These are phyloP conservation scores for Nerophis ophidion DNA, from an alignment of 2,113 vertebrate species.

Conservation along the genomic window DNA sequence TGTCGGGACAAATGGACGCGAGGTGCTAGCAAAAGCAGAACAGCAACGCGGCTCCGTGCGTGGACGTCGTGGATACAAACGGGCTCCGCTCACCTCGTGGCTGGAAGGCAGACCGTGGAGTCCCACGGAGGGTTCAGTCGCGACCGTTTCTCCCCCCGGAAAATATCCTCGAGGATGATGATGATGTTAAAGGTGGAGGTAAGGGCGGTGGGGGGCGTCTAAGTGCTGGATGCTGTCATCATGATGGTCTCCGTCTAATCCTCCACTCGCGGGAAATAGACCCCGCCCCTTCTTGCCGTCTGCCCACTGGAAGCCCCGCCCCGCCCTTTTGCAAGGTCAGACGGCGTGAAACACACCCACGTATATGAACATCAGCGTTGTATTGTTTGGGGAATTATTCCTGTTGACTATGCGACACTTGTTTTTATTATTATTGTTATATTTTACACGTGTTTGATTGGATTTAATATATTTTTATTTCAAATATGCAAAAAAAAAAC, in stretches of 20 bases:
- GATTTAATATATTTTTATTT: too few relatives aligned
- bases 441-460: not conserved
- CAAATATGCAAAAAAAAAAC: too few relatives aligned
- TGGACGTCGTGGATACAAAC: not conserved
- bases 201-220: conserved; percentile 43
- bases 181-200: not conserved
- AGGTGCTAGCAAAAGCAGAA: conserved; percentile 36
- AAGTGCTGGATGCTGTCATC: conserved; percentile 69
- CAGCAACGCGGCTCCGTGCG: not conserved
- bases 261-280: conserved; percentile 60
- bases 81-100: conserved; percentile 68
- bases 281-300: conserved; percentile 37
- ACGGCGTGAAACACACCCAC: not conserved
- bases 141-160: not conserved
- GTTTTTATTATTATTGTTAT: not conserved
- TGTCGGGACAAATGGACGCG: conserved; percentile 30
- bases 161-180: conserved; percentile 35
- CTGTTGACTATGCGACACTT: too few relatives aligned
- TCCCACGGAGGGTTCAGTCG: conserved; percentile 11
- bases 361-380: conserved; percentile 2
- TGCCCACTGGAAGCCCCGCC: conserved; percentile 36
- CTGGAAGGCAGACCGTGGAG: conserved; percentile 29
- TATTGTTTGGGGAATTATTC: not conserved
- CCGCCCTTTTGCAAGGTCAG: conserved; percentile 47
- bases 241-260: conserved; percentile 64